Evolutionary conservation across 1,140 invertebrate genomes (phyloP).

Genomic region (Laupala kohalensis): DNA sequence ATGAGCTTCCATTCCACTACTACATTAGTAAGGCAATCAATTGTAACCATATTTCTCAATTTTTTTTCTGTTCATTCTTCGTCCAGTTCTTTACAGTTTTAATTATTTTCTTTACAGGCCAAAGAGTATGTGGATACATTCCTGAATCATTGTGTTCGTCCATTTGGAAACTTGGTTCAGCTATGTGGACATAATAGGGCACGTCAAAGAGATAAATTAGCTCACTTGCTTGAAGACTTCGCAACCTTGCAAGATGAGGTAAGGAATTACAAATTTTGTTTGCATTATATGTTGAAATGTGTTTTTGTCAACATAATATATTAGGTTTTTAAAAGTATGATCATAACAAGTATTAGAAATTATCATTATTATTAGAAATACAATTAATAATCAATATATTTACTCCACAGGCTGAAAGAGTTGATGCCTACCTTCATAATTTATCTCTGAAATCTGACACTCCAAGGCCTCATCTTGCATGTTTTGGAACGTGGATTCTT

Average conservation of each 20-base stretch:
- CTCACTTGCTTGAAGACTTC: slow-evolving; percentile 78
- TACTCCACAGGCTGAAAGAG: slow-evolving; percentile 64
- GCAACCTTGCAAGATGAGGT: slow-evolving; percentile 88
- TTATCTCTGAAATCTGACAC: slow-evolving; percentile 52
- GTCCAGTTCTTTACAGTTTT: slow-evolving; percentile 4
- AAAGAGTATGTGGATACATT: slow-evolving; percentile 82
- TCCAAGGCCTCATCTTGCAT: slow-evolving; percentile 61
- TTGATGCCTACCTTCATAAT: slow-evolving; percentile 71
- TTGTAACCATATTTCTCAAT: background rate
- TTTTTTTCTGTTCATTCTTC: background rate
- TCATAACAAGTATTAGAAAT: background rate
- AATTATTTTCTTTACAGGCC: slow-evolving; percentile 34
- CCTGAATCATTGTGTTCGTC: slow-evolving; percentile 70
- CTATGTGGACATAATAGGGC: slow-evolving; percentile 90
- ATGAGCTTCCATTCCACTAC: background rate
- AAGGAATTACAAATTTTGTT: slow-evolving; percentile 9
- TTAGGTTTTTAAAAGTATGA: background rate
- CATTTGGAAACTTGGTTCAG: slow-evolving; percentile 78
- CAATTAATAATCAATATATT: background rate
- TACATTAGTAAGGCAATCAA: background rate
- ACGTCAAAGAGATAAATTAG: slow-evolving; percentile 84
- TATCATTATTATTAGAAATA: background rate
- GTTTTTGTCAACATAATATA: background rate
- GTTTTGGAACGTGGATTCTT: slow-evolving; percentile 89
- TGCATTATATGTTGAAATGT: too few relatives aligned